Percentiles rank a stretch among this genome's conserved stretches.
Evolutionary conservation across 1,140 invertebrate species (phyloP).

Genomic region (Pectinophora gossypiella): DNA sequence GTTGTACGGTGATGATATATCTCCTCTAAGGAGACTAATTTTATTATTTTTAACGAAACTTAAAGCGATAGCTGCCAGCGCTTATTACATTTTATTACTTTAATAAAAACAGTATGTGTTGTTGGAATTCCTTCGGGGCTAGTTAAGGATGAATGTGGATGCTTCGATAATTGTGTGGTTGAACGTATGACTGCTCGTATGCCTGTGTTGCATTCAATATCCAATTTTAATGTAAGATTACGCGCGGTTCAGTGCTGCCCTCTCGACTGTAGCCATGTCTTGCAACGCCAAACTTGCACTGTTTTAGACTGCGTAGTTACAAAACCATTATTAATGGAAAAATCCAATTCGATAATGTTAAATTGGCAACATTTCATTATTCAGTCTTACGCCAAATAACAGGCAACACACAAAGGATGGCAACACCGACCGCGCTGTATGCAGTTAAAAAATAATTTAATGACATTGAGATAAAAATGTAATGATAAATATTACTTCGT

Average conservation of each 20-base stretch:
- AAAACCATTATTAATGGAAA: no score
- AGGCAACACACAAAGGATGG: background rate
- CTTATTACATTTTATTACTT: background rate
- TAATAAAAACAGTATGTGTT: background rate
- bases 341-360: no score
- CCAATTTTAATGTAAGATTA: conserved; percentile 26
- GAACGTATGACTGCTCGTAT: conserved; percentile 32
- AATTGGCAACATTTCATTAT: background rate
- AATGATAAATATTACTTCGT: conserved; percentile 12
- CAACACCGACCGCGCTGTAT: background rate
- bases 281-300: no score
- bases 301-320: no score
- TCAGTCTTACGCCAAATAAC: no score
- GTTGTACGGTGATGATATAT: no score
- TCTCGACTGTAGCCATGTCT: background rate
- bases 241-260: conserved; percentile 10
- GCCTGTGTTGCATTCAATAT: conserved; percentile 40
- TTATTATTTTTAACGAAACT: background rate
- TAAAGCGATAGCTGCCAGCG: background rate
- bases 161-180: conserved; percentile 15
- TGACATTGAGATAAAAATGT: conserved; percentile 12
- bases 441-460: conserved; percentile 2
- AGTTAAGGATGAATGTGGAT: conserved; percentile 23
- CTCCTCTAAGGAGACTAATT: background rate
- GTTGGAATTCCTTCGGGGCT: conserved; percentile 10